These are phyloP conservation scores for Parauchenoglanis ngamensis DNA, from an alignment of 2,797 vertebrate genomes.

Conservation along the genomic window DNA sequence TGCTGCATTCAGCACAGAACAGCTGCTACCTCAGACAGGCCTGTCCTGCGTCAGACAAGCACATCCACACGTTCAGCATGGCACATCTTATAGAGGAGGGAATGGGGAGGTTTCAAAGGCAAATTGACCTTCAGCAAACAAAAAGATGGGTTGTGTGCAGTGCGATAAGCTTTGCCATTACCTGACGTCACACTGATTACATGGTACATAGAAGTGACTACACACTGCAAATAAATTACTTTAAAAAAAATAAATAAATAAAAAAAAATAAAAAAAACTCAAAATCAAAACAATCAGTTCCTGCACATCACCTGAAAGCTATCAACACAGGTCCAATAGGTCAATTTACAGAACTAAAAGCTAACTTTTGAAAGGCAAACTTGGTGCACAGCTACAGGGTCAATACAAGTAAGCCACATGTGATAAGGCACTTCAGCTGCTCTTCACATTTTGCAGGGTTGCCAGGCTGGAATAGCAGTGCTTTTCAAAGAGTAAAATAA, in stretches of 20 bases:
- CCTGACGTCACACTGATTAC: slow-evolving; percentile 9
- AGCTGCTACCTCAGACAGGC: slow-evolving; percentile 21
- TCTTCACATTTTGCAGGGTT: not conserved
- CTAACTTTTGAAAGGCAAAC: not conserved
- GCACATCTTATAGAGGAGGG: not conserved
- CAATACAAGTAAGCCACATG: not conserved
- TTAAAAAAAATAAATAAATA: not conserved
- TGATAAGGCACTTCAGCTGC: not conserved
- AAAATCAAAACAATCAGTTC: not conserved
- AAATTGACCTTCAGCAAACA: slow-evolving; percentile 26
- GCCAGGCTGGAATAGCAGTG: not conserved
- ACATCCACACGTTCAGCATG: not conserved
- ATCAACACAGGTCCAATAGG: slow-evolving; percentile 13
- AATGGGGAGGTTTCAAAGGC: slow-evolving; percentile 14
- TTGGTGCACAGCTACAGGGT: not conserved
- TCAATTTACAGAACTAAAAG: not conserved
- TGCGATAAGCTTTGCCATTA: slow-evolving; percentile 11
- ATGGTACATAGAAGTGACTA: not conserved
- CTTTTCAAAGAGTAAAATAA: not conserved
- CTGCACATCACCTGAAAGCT: not conserved
- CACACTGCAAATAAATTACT: slow-evolving; percentile 21
- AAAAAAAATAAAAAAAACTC: not conserved
- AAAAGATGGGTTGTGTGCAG: not conserved
- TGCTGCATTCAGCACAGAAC: slow-evolving; percentile 22
- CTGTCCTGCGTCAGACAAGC: not conserved